Conservation (phyloP, 2,888 invertebrate genomes). For the Cephalotes varians region DNA sequence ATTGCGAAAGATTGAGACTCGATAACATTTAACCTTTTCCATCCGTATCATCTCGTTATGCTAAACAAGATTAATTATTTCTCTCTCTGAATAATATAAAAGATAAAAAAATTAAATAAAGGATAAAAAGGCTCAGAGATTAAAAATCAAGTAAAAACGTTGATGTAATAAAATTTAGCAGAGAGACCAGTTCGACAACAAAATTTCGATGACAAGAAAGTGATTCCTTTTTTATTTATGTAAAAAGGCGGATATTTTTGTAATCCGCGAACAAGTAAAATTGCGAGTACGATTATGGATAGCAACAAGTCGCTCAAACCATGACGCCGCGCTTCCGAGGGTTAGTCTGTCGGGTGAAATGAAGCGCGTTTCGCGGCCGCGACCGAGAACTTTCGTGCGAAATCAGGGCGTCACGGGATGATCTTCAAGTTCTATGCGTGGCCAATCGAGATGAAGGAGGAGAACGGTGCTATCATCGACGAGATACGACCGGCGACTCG, state of each 20-base stretch:
- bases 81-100: not conserved
- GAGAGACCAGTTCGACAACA: not conserved
- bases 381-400: conserved; percentile 47
- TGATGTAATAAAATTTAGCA: not conserved
- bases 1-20: not conserved
- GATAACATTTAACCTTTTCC: conserved; percentile 22
- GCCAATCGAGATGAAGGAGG: conserved; percentile 77
- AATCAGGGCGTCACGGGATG: conserved; percentile 70
- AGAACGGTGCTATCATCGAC: conserved; percentile 50
- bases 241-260: not conserved
- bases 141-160: not conserved
- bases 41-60: not conserved
- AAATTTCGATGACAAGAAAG: not conserved
- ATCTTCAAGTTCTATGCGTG: conserved; percentile 82
- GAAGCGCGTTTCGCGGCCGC: not conserved
- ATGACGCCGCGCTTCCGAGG: conserved; percentile 11
- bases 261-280: not conserved
- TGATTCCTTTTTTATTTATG: not conserved
- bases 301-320: conserved; percentile 3
- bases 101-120: not conserved
- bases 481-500: not conserved
- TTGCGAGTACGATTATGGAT: not conserved
- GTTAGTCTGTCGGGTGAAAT: not conserved
- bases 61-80: not conserved
- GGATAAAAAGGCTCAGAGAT: not conserved